These are phyloP conservation scores for Drosophila maculinotata DNA, from an alignment of 2,888 invertebrate species.

Conservation along the genomic window DNA sequence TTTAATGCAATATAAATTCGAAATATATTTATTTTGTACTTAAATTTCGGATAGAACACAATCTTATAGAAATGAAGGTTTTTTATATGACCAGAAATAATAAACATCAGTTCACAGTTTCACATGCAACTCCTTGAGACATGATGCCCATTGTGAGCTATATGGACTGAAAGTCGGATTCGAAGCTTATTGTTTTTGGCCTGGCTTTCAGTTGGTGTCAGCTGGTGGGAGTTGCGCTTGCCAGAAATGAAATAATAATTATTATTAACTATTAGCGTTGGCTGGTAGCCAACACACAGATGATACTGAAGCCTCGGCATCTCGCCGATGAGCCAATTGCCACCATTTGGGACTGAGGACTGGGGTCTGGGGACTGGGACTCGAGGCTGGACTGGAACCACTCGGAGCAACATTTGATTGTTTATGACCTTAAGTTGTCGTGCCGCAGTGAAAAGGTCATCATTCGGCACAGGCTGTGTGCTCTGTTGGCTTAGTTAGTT, in stretches of 20 bases:
- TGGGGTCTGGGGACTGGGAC: slow-evolving; percentile 14
- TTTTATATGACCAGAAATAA: background rate
- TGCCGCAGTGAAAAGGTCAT: slow-evolving; percentile 83
- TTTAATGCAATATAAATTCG: no score
- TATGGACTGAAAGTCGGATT: slow-evolving; percentile 20
- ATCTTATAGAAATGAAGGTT: no score
- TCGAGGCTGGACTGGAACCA: slow-evolving; percentile 28
- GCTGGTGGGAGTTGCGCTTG: slow-evolving; percentile 78
- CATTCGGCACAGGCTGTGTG: slow-evolving; percentile 62
- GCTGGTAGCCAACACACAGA: slow-evolving; percentile 61
- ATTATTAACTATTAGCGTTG: slow-evolving; percentile 81
- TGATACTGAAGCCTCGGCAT: slow-evolving; percentile 23
- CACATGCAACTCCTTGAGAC: background rate
- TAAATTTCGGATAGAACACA: no score
- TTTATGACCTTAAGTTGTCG: slow-evolving; percentile 83
- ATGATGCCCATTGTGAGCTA: slow-evolving; percentile 31
- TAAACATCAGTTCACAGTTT: background rate
- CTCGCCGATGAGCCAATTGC: slow-evolving; percentile 68
- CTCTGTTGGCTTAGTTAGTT: slow-evolving; percentile 59
- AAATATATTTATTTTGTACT: no score
- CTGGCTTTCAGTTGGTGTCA: slow-evolving; percentile 78
- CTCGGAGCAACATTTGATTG: slow-evolving; percentile 76
- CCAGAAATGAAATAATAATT: slow-evolving; percentile 82
- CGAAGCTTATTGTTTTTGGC: slow-evolving; percentile 73
- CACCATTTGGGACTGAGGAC: slow-evolving; percentile 52